Base-by-base conservation (phyloP, 2,797 vertebrate species). In the Lepus townsendii region DNA sequence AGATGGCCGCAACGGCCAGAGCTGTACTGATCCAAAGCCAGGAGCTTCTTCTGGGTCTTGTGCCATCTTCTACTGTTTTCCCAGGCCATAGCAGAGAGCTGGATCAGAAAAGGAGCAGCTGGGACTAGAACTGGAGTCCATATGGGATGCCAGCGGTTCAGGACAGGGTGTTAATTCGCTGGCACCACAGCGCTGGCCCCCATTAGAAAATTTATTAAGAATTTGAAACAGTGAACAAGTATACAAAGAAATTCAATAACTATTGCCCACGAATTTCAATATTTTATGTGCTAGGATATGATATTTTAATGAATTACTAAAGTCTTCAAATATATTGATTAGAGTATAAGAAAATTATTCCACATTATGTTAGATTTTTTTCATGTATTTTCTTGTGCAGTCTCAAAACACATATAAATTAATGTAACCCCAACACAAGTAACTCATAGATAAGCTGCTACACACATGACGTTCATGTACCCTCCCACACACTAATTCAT, bases 301-400 rank as follows among this genome's bases (percentile, higher is more conserved):
- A 86, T 86, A 72, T 62, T 83, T 86, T 50, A 77, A 35, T 86
- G 17, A 71, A 54, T 97, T 94, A 80, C 4, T 26, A 79, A 89
- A 78, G 26, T 42, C n/a, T 82, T 83, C 7, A 88, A 82, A 86
- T 91, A 24, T 66, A 87, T 17, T 93, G 68, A 57, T 47, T 83
- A 71, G 27, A 90, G 6, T 35, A 79, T 78, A 88, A 57, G 30
- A 22, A 26, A 52, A n/a, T 83, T 86, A 22, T 78, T 86, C 16
- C 38, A 77, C 7, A 82, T 57, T 35, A 63, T 32, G 0, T 9
- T 63, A 85, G 26, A 50, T 91, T 73, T 2, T 47, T 72, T 75
- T 93, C 13, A 17, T n/a, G 54, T 47, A 14, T 17, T 76, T 92
- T 17, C 60, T 57, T 17, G 14, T 57, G 16, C 54, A 57, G 16